phyloP scores from a whole-genome alignment of 2,113 vertebrate genomes.

The Phrynosoma blainvillii region DNA sequence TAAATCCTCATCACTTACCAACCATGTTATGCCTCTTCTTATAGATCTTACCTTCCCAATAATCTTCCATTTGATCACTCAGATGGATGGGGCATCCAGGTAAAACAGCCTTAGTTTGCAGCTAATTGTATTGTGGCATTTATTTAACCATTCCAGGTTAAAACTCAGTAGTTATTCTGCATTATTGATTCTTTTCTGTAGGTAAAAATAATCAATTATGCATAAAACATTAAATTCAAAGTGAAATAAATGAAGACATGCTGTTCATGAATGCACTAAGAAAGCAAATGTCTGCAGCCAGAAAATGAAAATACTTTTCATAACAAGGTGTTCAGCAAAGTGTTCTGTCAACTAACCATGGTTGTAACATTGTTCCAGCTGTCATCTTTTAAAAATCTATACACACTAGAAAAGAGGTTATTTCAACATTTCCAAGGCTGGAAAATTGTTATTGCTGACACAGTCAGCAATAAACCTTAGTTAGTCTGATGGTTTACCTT shows the following conservation, averaged over 20 bases:
- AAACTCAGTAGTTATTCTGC: conserved; percentile 56
- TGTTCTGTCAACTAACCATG: background rate
- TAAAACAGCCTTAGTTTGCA: conserved; percentile 47
- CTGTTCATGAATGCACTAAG: conserved; percentile 31
- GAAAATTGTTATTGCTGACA: conserved; percentile 1
- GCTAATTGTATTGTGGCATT: conserved; percentile 61
- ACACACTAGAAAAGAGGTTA: conserved; percentile 1
- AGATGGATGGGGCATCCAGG: conserved; percentile 27
- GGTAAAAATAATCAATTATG: conserved; percentile 45
- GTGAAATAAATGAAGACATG: conserved; percentile 21
- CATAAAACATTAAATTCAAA: conserved; percentile 40
- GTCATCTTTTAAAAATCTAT: conserved; percentile 4
- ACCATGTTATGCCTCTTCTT: conserved; percentile 18
- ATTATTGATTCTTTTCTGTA: conserved; percentile 47
- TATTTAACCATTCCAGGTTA: conserved; percentile 55
- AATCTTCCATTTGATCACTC: conserved; percentile 59
- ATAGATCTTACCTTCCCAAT: conserved; percentile 51
- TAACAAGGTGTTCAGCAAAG: conserved; percentile 1
- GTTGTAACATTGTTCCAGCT: rapidly evolving
- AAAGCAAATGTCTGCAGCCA: conserved; percentile 21
- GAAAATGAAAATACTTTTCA: conserved; percentile 14
- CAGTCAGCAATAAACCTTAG: background rate
- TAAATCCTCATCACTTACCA: conserved; percentile 56
- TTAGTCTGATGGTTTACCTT: background rate
- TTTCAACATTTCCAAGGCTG: conserved; percentile 8